Evolutionary conservation across 2,888 invertebrate genomes (phyloP).

Genomic region (Orthosia gothica): DNA sequence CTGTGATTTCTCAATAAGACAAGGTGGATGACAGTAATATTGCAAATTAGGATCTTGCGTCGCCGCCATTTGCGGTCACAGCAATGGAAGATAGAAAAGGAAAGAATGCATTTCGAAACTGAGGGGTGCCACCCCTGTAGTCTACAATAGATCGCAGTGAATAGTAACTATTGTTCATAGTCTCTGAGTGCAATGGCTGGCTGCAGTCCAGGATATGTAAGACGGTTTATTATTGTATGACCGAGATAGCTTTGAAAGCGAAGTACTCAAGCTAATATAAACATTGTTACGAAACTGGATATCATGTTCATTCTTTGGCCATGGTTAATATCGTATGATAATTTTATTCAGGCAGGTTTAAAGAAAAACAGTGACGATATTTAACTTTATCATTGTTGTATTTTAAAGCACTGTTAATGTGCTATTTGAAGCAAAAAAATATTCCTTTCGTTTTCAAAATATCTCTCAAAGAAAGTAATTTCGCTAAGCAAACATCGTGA

Average conservation of each 20-base stretch:
- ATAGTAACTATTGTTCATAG: slow-evolving; percentile 53
- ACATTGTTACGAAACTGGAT: slow-evolving; percentile 61
- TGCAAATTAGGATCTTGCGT: slow-evolving; percentile 50
- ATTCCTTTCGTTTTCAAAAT: not conserved
- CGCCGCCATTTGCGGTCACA: slow-evolving; percentile 39
- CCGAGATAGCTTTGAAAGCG: slow-evolving; percentile 65
- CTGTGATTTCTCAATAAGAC: slow-evolving; percentile 55
- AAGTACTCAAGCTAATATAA: slow-evolving; percentile 55
- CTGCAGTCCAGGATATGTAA: slow-evolving; percentile 55
- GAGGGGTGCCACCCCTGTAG: slow-evolving; percentile 56
- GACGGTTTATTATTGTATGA: slow-evolving; percentile 59
- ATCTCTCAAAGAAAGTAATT: not conserved
- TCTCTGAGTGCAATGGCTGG: slow-evolving; percentile 54
- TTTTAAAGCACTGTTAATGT: not conserved
- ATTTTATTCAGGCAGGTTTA: slow-evolving; percentile 13
- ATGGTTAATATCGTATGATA: slow-evolving; percentile 18
- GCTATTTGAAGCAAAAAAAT: not conserved
- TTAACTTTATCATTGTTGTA: not conserved
- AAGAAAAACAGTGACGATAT: slow-evolving; percentile 4
- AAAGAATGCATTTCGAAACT: slow-evolving; percentile 24
- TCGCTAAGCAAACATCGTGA: not conserved
- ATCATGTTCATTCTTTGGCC: slow-evolving; percentile 48
- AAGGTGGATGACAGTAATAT: slow-evolving; percentile 51
- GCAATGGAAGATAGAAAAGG: slow-evolving; percentile 19
- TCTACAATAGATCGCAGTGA: slow-evolving; percentile 47